Evolutionary conservation across 2,888 invertebrate genomes (phyloP).

Genomic region (Mythimna pallens): DNA sequence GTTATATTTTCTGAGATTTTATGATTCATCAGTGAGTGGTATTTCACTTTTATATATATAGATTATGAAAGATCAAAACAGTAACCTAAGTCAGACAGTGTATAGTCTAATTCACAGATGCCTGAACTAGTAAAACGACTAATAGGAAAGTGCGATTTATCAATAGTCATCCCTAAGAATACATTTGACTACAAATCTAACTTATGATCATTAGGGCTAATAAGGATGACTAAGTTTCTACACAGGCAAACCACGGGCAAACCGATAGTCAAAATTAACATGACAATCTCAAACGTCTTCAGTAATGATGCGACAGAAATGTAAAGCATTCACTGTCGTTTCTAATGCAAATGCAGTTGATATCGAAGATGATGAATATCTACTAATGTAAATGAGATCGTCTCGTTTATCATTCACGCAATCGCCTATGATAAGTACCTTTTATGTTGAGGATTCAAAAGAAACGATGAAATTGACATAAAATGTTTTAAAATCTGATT

Average conservation of each 20-base stretch:
- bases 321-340: constrained; percentile 20
- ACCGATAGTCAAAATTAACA: background rate
- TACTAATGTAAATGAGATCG: constrained; percentile 32
- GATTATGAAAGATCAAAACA: background rate
- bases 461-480: background rate
- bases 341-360: constrained; percentile 36
- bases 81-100: background rate
- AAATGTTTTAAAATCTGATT: background rate
- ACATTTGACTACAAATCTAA: background rate
- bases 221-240: background rate
- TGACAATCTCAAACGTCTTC: background rate
- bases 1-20: no score
- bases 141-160: background rate
- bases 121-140: background rate
- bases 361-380: constrained; percentile 28
- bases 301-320: constrained; percentile 15
- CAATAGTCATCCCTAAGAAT: background rate
- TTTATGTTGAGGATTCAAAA: background rate
- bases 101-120: background rate
- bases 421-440: background rate
- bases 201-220: background rate
- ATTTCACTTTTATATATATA: no score
- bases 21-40: no score
- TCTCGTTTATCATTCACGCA: constrained; percentile 13
- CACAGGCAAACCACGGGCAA: background rate